Conservation (phyloP, 2,888 invertebrate genomes). For the Opisthograptis luteolata region DNA sequence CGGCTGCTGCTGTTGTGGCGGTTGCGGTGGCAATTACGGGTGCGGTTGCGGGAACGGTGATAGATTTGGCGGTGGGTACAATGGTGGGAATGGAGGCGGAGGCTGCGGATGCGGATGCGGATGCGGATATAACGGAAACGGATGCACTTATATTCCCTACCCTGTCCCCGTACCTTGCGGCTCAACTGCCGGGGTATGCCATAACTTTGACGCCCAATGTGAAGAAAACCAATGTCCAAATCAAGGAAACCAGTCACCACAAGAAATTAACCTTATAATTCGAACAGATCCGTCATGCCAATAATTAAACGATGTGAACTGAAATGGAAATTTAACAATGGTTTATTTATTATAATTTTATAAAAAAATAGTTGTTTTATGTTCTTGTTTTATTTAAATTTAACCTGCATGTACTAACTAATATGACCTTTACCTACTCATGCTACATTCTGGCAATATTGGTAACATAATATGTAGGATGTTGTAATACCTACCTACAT, state of each 20-base stretch:
- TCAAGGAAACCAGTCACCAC: neutral
- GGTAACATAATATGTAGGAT: neutral
- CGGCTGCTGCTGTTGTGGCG: constrained; percentile 22
- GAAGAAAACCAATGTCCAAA: neutral
- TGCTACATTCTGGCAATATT: neutral
- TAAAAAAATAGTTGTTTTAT: neutral
- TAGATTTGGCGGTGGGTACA: constrained; percentile 15
- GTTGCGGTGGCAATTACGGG: constrained; percentile 22
- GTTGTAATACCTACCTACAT: neutral
- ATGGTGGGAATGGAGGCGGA: constrained; percentile 22
- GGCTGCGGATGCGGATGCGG: constrained; percentile 7
- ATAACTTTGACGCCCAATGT: neutral
- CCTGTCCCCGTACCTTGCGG: constrained; percentile 16
- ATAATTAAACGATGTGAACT: neutral
- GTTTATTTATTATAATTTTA: neutral
- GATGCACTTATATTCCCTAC: constrained; percentile 14
- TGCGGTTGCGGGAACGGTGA: constrained; percentile 4
- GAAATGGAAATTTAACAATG: neutral
- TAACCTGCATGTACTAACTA: neutral
- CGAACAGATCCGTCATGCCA: neutral
- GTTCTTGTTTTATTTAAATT: constrained; percentile 3
- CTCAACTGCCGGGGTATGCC: neutral
- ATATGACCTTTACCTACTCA: neutral
- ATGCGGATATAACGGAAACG: constrained; percentile 3
- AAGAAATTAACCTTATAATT: constrained; percentile 8